Base-by-base conservation (phyloP, 2,888 invertebrate species). In the Hydraecia micacea region DNA sequence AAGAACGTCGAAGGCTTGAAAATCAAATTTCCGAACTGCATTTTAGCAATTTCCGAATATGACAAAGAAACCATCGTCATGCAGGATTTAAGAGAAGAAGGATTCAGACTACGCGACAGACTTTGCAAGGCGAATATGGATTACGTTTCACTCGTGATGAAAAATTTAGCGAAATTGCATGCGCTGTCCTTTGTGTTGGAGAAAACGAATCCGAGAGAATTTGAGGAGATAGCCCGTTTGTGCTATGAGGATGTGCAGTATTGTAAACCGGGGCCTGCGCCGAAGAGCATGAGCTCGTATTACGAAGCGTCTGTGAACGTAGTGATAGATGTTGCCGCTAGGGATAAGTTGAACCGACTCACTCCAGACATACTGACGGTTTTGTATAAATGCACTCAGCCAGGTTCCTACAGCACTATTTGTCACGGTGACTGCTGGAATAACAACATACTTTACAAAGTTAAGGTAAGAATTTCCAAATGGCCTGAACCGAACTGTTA, bases 351-450 rank as follows among this genome's bases (percentile, higher is more conserved):
- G 73, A 86, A 89, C 75, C 89, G 85, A 73, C 88, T 94, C 62
- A 80, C 90, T 66, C 90, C 93, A 36, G 84, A 93, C 72, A 92
- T 96, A 84, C 85, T 91, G 72, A 85, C 87, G 25, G 88, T 93
- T 80, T 86, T 95, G 80, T 89, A 93, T 85, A 93, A 93, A 90
- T 93, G 93, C 82, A 91, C 93, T 18, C 89, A 87, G 77, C 88
- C 91, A 46, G 87, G 89, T 67, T 76, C 87, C 32, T 92, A 93
- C 74, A 92, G 93, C 73, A 88, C 90, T 60, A 91, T 96, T 87
- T 95, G 95, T 87, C 96, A 96, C 74, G 94, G 92, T n/a, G 95
- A 96, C 83, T 94, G 93, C 87, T 96, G 95, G 96, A 94, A 91
- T 80, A 95, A 95, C 85, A 96, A 95, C 78, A 90, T 93, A 66